Conservation (phyloP, 2,888 invertebrate species). For the Trimorus sp. region DNA sequence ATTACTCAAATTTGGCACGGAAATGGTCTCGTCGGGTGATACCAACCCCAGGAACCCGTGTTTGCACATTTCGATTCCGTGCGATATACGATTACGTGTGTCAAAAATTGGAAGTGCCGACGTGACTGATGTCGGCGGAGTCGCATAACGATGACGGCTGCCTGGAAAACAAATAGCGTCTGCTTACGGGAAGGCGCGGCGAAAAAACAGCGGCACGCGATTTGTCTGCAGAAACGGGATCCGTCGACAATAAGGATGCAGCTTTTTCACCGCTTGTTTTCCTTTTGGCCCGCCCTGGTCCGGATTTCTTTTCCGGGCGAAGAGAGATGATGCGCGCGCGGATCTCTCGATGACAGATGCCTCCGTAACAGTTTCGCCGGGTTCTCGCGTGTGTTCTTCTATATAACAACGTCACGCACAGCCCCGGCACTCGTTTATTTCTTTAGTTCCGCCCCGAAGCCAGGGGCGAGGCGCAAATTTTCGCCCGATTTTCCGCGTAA, state of each 20-base stretch:
- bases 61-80: not conserved
- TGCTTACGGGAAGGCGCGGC: constrained; percentile 37
- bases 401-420: constrained; percentile 80
- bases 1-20: not conserved
- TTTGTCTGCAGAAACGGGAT: constrained; percentile 57
- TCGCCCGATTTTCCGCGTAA: constrained; percentile 55
- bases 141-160: constrained; percentile 39
- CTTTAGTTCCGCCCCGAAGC: constrained; percentile 79
- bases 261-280: constrained; percentile 17
- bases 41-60: not conserved
- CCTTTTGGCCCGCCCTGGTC: constrained; percentile 17
- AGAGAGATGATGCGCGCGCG: constrained; percentile 53
- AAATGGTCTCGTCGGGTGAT: not conserved
- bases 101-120: constrained; percentile 38
- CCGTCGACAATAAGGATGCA: constrained; percentile 52
- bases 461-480: constrained; percentile 71
- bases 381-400: constrained; percentile 76
- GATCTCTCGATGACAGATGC: constrained; percentile 58
- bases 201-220: constrained; percentile 42
- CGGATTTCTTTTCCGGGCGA: constrained; percentile 63
- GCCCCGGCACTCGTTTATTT: constrained; percentile 79
- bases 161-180: constrained; percentile 58
- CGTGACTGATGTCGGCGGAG: constrained; percentile 49
- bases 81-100: constrained; percentile 6
- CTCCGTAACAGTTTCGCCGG: constrained; percentile 41